Base-by-base conservation (phyloP, 2,797 vertebrate species). In the Hydrophis major region DNA sequence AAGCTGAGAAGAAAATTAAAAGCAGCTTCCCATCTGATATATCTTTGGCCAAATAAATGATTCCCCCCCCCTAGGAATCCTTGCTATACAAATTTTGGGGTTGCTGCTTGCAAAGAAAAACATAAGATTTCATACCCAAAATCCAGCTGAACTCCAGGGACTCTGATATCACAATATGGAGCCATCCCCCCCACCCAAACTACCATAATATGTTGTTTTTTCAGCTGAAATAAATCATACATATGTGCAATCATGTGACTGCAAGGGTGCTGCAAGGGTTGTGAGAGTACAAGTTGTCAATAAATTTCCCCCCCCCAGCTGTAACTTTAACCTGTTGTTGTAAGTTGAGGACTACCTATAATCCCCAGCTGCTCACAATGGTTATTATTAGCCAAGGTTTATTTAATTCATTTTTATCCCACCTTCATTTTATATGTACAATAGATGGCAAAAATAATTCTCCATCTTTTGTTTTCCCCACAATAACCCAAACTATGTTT, bases 131-230 rank as follows among this genome's bases (percentile, higher is more conserved):
- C 63, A n/a, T 16, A 16, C 28, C 63, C 32, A 95, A 93, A 96
- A 93, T 93, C 96, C 97, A 97, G 96, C 96, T 97, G 97, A 96
- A 95, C 96, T 94, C 92, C 0, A 2, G 0, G 92, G 93, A 94
- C 86, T 88, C 28, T 96, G 96, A 97, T 95, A 95, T 95, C 96
- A 91, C 95, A 94, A 94, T 93, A 95, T 78, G 0, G 0, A 95
- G 86, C 90, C 92, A 93, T 94, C 95, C 93, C 89, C 89, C 94
- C 94, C 25, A 50, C 96, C 94, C 94, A 96, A 89, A 74, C 92
- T 93, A 89, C 63, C 92, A 78, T 89, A 93, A 88, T 12, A 95
- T 91, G 90, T 92, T 96, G 95, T 8, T 92, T 95, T 93, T 74
- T 42, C 91, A 89, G 92, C 91, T 0, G 61, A 91, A 37, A 57